phyloP scores from a whole-genome alignment of 2,888 invertebrate species.

The Torymus auratus region DNA sequence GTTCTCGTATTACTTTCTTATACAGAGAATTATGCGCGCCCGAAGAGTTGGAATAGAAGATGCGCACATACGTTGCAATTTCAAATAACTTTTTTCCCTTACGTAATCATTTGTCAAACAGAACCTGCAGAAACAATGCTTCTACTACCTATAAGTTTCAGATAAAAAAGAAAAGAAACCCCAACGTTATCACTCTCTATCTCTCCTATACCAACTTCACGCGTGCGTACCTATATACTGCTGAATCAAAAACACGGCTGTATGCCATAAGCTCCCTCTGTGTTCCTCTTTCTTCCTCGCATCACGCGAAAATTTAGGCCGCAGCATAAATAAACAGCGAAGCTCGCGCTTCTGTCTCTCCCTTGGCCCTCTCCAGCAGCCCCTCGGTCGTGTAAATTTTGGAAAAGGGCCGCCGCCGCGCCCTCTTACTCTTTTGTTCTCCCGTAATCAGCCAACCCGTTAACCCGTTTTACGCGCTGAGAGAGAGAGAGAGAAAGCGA shows the following conservation, averaged over 20 bases:
- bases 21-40: slow-evolving; percentile 13
- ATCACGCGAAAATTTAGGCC: slow-evolving; percentile 43
- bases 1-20: slow-evolving; percentile 37
- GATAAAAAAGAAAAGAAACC: too few species aligned
- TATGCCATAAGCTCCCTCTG: too few species aligned
- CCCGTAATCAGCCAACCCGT: slow-evolving; percentile 54
- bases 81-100: too few species aligned
- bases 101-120: too few species aligned
- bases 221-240: too few species aligned
- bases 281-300: background rate
- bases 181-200: too few species aligned
- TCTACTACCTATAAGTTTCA: too few species aligned
- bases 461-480: slow-evolving; percentile 59
- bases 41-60: background rate
- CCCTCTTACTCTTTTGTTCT: slow-evolving; percentile 41
- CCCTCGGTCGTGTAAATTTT: slow-evolving; percentile 52
- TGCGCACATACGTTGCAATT: too few species aligned
- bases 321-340: slow-evolving; percentile 49
- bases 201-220: too few species aligned
- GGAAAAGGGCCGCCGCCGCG: slow-evolving; percentile 56
- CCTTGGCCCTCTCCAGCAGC: background rate
- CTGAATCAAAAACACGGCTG: too few species aligned
- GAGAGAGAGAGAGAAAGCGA: background rate
- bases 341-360: background rate
- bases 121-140: too few species aligned